A percentile compares a stretch with the other conserved stretches of the same genome.
phyloP scores from a whole-genome alignment of 2,113 vertebrate genomes.

The Paramormyrops kingsleyae region DNA sequence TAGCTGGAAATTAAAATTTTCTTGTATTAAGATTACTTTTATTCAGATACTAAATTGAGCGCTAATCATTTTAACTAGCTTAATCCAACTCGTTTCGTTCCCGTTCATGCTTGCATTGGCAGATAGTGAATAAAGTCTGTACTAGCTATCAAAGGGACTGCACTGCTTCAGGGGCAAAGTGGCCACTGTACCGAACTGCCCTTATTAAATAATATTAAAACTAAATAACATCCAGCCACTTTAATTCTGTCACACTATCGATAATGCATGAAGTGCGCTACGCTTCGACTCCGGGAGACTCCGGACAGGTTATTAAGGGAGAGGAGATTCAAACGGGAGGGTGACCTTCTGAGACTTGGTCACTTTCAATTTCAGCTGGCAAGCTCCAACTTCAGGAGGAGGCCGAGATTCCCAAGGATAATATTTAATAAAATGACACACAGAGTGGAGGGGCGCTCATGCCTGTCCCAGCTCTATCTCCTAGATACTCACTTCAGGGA shows the following conservation, averaged over 20 bases:
- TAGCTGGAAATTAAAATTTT: background rate
- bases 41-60: background rate
- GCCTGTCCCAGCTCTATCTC: background rate
- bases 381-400: background rate
- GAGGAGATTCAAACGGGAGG: background rate
- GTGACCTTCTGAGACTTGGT: background rate
- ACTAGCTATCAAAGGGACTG: background rate
- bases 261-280: slow-evolving; percentile 1
- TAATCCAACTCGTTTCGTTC: background rate
- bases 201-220: slow-evolving; percentile 19
- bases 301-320: slow-evolving; percentile 8
- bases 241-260: background rate
- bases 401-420: background rate
- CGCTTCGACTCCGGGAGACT: background rate
- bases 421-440: background rate
- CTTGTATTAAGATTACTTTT: background rate
- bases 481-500: background rate
- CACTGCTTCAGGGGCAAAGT: background rate
- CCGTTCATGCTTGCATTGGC: background rate
- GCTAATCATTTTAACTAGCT: background rate
- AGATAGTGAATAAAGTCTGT: background rate
- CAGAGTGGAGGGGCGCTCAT: background rate
- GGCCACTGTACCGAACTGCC: background rate
- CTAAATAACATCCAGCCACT: background rate
- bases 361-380: background rate